Evolutionary conservation across 2,888 invertebrate genomes (phyloP).

Genomic region (Galeruca laticollis): DNA sequence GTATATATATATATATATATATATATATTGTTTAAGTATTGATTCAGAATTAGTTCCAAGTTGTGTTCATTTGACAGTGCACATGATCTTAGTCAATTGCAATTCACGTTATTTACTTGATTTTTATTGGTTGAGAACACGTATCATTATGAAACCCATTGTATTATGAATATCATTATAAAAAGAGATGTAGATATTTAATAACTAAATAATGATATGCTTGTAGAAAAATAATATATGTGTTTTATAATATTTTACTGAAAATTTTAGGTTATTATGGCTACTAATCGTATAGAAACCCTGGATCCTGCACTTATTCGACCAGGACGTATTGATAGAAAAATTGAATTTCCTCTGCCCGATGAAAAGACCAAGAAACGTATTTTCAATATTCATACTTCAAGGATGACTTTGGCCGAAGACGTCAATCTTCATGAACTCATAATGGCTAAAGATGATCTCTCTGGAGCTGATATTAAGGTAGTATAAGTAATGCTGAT

Average conservation of each 20-base stretch:
- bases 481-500: conserved; percentile 63
- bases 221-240: no score
- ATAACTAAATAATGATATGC: no score
- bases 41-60: no score
- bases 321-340: conserved; percentile 98
- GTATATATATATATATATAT: no score
- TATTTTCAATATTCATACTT: conserved; percentile 98
- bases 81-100: no score
- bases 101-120: no score
- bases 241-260: neutral
- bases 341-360: conserved; percentile 99
- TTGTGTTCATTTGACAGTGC: no score
- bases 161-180: no score
- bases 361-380: conserved; percentile 98
- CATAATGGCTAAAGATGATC: conserved; percentile 99
- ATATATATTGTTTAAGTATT: no score
- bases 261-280: conserved; percentile 86
- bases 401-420: conserved; percentile 97
- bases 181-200: no score
- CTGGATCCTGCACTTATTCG: conserved; percentile 98
- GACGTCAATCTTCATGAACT: conserved; percentile 97
- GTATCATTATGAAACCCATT: no score
- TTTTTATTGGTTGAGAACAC: no score
- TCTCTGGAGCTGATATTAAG: conserved; percentile 97
- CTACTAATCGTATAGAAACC: conserved; percentile 98